Base-by-base conservation (phyloP, 2,888 invertebrate genomes). In the Habroteleia sp. region DNA sequence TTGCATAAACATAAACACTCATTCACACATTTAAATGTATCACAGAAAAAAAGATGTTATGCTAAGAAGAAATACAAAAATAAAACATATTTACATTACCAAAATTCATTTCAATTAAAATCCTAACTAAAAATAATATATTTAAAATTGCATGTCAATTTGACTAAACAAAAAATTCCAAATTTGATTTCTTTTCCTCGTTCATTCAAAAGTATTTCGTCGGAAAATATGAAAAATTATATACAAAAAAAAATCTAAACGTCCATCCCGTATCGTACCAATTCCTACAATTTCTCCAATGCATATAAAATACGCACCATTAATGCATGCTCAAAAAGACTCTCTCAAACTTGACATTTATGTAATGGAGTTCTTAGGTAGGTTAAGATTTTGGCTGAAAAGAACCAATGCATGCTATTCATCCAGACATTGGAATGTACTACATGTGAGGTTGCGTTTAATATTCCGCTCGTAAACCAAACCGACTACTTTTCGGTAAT, bases 271-370 rank as follows among this genome's bases (percentile, higher is more conserved):
- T 16, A 14, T n/a, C n/a, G 37, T 41, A 39, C 13, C 27, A 13
- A 50, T 52, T 39, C 50, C 20, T 41, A 50, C 11, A 11, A 23
- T 50, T 63, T 52, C 23, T n/a, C 10, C 41, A n/a, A 29, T 14
- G 35, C 31, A 46, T 35, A 42, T 54, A 39, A 56, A 66, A 29
- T 7, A 35, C 27, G 14, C 11, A 23, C 42, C 42, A 42, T 69
- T 69, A 69, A 58, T 54, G 27, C 14, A 20, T 16, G 29, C 52
- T 65, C 29, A 2, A 35, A 20, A 16, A 20, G 50, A 33, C 58
- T 60, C 50, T 48, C 50, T 69, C 42, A 69, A 50, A 69, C 68
- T 60, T 69, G 58, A 69, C 68, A 69, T 58, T 58, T 58, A 33
- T 58, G 58, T 69, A 69, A 60, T 60, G 50, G 58, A 69, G 58